Evolutionary conservation across 1,140 invertebrate genomes (phyloP), one percentile per base, ranked within the genome.

Genomic region (Hylaeus volcanicus): DNA sequence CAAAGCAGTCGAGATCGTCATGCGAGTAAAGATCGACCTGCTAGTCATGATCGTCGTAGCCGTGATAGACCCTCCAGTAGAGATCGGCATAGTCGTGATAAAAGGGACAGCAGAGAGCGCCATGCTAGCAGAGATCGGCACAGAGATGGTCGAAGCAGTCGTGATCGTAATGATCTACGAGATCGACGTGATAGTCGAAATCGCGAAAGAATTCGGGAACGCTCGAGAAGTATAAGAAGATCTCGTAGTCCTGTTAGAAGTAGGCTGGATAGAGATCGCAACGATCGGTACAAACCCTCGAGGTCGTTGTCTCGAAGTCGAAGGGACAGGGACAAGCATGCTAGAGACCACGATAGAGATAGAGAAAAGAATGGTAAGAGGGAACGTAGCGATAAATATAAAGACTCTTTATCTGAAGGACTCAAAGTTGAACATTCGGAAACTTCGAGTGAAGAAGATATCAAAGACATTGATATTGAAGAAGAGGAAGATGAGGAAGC

Each of bases 401-500:
- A 97, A 93, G 97, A 96, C 85, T 97, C 97, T 64, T 91, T 97
- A n/a, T 98, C 97, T 74, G 97, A 98, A 92, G 97, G 96, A 15
- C 93, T 97, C 70, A 95, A 96, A 78, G 91, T 94, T 39, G 94
- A 96, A 56, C 93, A 93, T 69, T 94, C 94, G 26, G 95, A 95
- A 43, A 95, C 92, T 81, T 96, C 93, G 80, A 94, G 89, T 37
- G 95, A 95, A 89, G 95, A 96, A 76, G 96, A 97, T 79, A 96
- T 98, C 68, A 93, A 93, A 58, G 96, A 97, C 81, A 95, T 97
- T 73, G 96, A 96, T 81, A 93, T 95, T 43, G 97, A 98, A 64
- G 98, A 99, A 81, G 98, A 99, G 82, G 98, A 99, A 92, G 97
- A 98, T 91, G 98, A 99, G 91, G 97, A 99, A 92, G 96, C 96